Conservation (phyloP, 1,140 invertebrate species). For the roundworm (Caenorhabditis elegans) region WBcel235 BX284606.5:10166501-10167000, state of each 20-base stretch:
- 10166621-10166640: conserved; percentile 25
- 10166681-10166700: background rate
- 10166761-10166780: background rate
- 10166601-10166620: background rate
- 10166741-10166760: background rate
- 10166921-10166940: background rate
- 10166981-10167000: conserved; percentile 24
- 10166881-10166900: background rate
- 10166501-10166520: background rate
- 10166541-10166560: conserved; percentile 24
- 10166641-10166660: conserved; percentile 22
- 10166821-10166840: background rate
- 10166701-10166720: background rate
- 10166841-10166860: conserved; percentile 8
- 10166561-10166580: conserved; percentile 12
- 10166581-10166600: background rate
- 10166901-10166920: too few species aligned
- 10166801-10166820: background rate
- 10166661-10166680: conserved; percentile 19
- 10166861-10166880: background rate
- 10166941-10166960: too few species aligned
- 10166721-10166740: background rate
- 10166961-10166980: conserved; percentile 18
- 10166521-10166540: background rate
- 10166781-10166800: background rate